phyloP scores from a whole-genome alignment of 1,140 invertebrate genomes.

The Triops cancriformis region DNA sequence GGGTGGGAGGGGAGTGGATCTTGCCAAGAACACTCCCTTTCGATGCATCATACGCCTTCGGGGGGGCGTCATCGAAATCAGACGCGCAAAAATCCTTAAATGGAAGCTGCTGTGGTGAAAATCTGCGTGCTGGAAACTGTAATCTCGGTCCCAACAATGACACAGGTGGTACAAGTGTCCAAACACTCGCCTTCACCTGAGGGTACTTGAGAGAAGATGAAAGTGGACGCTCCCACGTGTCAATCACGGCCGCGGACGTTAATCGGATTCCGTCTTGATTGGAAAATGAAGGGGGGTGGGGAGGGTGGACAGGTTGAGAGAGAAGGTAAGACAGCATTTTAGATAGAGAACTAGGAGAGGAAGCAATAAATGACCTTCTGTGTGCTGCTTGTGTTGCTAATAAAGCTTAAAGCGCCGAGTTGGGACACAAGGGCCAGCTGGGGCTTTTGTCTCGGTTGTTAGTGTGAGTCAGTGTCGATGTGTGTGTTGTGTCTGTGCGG shows the following conservation, averaged over 20 bases:
- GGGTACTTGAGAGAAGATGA: not conserved
- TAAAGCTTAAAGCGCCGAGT: not conserved
- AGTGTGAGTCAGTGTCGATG: too few relatives aligned
- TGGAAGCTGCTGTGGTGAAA: not conserved
- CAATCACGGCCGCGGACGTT: not conserved
- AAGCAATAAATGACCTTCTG: not conserved
- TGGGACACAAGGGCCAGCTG: not conserved
- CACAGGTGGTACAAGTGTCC: not conserved
- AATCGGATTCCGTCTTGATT: not conserved
- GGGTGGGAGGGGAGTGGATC: too few relatives aligned
- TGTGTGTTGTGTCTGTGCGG: too few relatives aligned
- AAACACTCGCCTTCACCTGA: not conserved
- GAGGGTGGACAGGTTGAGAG: not conserved
- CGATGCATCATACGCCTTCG: not conserved
- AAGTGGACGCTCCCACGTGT: conserved; percentile 9
- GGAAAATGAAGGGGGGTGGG: not conserved
- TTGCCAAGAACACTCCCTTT: not conserved
- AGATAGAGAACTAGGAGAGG: too few relatives aligned
- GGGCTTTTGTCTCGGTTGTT: not conserved
- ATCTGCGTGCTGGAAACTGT: not conserved
- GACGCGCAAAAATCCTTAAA: not conserved
- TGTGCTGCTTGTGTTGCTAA: not conserved
- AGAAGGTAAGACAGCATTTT: not conserved
- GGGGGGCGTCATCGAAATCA: not conserved
- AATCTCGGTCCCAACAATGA: not conserved